Evolutionary conservation across 1,140 invertebrate species (phyloP).

Genomic region (Chlorops oryzae): DNA sequence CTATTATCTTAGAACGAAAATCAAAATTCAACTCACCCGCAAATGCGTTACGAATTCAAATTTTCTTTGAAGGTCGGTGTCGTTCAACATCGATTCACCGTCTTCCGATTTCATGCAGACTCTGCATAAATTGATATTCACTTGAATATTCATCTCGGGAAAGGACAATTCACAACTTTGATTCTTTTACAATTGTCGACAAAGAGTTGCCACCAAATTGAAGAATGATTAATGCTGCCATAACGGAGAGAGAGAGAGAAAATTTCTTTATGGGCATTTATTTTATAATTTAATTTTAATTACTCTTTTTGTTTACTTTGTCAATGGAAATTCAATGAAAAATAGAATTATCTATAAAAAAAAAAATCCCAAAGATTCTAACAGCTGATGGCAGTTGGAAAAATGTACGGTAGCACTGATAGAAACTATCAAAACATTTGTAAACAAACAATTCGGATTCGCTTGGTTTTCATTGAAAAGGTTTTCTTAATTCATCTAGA

Average conservation of each 20-base stretch:
- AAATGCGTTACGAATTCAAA: slow-evolving; percentile 14
- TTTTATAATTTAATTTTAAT: too few relatives aligned
- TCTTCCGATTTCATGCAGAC: slow-evolving; percentile 16
- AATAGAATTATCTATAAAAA: background rate
- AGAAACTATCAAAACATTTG: too few relatives aligned
- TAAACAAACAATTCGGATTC: too few relatives aligned
- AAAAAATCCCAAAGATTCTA: background rate
- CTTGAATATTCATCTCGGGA: slow-evolving; percentile 19
- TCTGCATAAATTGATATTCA: slow-evolving; percentile 19
- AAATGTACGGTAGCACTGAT: too few relatives aligned
- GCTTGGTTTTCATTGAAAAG: too few relatives aligned
- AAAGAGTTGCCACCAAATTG: too few relatives aligned
- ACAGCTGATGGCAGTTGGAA: background rate
- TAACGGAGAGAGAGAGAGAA: too few relatives aligned
- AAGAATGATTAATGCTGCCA: too few relatives aligned
- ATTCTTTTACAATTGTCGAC: background rate
- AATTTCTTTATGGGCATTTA: too few relatives aligned
- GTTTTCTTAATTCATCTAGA: too few relatives aligned
- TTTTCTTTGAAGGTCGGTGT: slow-evolving; percentile 7
- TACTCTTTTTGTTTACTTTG: too few relatives aligned
- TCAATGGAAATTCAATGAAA: background rate
- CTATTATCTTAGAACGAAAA: background rate
- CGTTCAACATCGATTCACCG: slow-evolving; percentile 5
- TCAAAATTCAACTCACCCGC: slow-evolving; percentile 10
- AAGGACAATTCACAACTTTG: background rate